Base-by-base conservation (phyloP, 2,797 vertebrate species). In the Onychomys torridus region DNA sequence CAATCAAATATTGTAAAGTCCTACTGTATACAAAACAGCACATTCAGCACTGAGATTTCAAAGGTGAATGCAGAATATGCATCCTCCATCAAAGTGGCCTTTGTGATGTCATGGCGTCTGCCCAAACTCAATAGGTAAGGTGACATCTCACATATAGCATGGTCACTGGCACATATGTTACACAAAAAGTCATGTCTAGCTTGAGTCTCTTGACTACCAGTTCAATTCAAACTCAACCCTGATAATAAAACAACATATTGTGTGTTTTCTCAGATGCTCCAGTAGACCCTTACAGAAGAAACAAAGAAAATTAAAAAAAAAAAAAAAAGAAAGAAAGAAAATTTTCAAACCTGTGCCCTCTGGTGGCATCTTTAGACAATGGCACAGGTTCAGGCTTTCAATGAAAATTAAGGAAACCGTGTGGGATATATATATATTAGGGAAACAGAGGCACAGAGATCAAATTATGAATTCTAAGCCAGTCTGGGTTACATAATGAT, bases 341-440 rank as follows among this genome's bases (percentile, higher is more conserved):
- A 73, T 49, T 87, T 95, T 52, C 27, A 92, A 95, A 55, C 25
- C 21, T 94, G 34, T 87, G 92, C 94, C 92, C 92, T 96, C 96
- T 97, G 59, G 59, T 84, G 92, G 93, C 65, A 88, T 59, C 77
- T 32, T 92, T 61, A 27, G 52, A 94, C 43, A 96, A 92, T 75
- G 49, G 12, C 69, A 95, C 25, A 69, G 17, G 16, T 49, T 90
- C 27, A 52, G 71, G 43, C 8, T 76, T 76, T 92, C 13, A 76
- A 23, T 52, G 25, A 55, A 92, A 77, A 63, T 37, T 65, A 92
- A 75, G 55, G 67, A 19, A 89, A 59, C 40, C 19, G 46, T 2
- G 17, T 34, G 37, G 71, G 6, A 23, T 10, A 73, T 10, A 63
- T 27, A 63, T 17, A 12, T 5, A 40, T 5, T 27, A 32, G 34